Evolutionary conservation across 1,140 invertebrate species (phyloP), one percentile per base, ranked within the genome.

Genomic region (Drosophila parabipectinata): DNA sequence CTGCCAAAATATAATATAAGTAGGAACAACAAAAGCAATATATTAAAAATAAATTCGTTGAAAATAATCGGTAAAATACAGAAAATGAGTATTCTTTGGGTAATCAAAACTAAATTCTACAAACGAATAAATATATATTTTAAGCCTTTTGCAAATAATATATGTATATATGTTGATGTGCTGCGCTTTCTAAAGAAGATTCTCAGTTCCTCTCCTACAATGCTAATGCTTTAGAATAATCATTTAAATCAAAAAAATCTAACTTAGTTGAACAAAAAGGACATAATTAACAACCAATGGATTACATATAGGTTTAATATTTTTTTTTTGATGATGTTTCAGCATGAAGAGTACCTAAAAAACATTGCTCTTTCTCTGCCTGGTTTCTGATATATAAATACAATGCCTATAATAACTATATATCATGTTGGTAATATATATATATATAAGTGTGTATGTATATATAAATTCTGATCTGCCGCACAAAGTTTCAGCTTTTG

Each of bases 1-100:
- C 72, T 80, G 72, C 77, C 77, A 56, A 80, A 81, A 64, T 53
- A 48, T 58, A 77, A 44, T 56, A 56, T 54, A 67, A 77, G 56
- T 81, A 81, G 78, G 78, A 81, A 82, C 78, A 81, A 81, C 39
- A 75, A 77, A 77, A 81, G 45, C 64, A 80, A 81, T 64, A 45
- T 52, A 60, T 50, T 58, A 60, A 61, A 81, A 78, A 68, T 78
- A 87, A 87, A 81, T 75, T 87, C 68, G 82, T 78, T 72, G 74
- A 81, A 61, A 79, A 74, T 74, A 74, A 21, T 21, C 47, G 52
- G 21, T 82, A 52, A 37, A 51, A 69, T 79, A 69, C 68, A 68
- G 59, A n/a, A 82, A 79, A 82, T 88, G 83, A 87, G 79, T 87
- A 87, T 87, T 87, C 71, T 87, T 87, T 87, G 83, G 79, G 71